These are phyloP conservation scores for Urocynchramus pylzowi DNA, from an alignment of 2,113 vertebrate species.

Conservation along the genomic window DNA sequence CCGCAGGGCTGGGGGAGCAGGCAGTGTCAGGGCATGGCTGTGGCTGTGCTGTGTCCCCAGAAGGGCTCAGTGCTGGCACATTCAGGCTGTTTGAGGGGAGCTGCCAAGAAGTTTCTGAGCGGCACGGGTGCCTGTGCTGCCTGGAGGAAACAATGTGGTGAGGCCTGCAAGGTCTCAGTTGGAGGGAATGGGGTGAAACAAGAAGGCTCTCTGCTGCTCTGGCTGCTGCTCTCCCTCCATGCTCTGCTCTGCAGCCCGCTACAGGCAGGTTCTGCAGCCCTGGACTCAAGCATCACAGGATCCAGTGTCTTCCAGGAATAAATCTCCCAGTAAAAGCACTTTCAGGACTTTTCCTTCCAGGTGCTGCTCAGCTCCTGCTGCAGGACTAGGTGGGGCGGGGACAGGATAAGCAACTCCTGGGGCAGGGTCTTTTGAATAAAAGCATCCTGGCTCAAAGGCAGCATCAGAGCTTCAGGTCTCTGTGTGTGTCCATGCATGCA, in stretches of 20 bases:
- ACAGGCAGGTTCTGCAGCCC: not conserved
- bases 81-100: not conserved
- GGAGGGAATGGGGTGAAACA: not conserved
- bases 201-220: not conserved
- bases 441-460: conserved; percentile 49
- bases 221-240: not conserved
- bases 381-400: not conserved
- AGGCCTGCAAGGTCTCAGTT: not conserved
- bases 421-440: conserved; percentile 58
- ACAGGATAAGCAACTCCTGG: not conserved
- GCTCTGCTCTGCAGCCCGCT: not conserved
- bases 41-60: not conserved
- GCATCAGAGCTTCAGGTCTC: not conserved
- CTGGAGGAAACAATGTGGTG: not conserved
- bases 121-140: not conserved
- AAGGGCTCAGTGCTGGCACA: not conserved
- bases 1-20: not conserved
- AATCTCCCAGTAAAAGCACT: conserved; percentile 45
- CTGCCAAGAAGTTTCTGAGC: not conserved
- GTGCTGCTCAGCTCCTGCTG: conserved; percentile 24
- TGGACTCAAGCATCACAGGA: conserved; percentile 42
- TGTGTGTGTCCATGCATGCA: not conserved
- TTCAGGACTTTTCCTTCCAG: conserved; percentile 41
- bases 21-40: not conserved
- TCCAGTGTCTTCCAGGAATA: conserved; percentile 57